These are phyloP conservation scores for Urocitellus parryii DNA, from an alignment of 2,113 vertebrate genomes.

Conservation along the genomic window DNA sequence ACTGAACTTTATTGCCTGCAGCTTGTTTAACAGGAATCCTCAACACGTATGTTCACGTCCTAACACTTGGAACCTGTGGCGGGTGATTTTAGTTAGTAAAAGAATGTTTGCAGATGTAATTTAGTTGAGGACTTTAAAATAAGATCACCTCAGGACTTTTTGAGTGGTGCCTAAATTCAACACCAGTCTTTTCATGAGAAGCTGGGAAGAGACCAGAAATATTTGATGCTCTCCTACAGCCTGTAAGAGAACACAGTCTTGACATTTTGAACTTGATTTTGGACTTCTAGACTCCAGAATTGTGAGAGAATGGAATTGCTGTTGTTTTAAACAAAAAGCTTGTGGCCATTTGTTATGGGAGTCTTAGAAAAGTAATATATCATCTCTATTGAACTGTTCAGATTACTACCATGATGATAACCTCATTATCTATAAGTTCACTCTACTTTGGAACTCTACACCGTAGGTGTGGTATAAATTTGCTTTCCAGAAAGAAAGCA, in stretches of 20 bases:
- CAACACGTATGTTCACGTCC: background rate
- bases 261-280: background rate
- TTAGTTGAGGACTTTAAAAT: slow-evolving; percentile 2
- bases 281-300: background rate
- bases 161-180: background rate
- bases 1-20: background rate
- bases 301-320: background rate
- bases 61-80: background rate
- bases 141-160: background rate
- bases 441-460: background rate
- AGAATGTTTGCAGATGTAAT: background rate
- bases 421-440: background rate
- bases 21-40: background rate
- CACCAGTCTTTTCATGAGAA: background rate
- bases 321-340: background rate
- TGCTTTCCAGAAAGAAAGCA: background rate
- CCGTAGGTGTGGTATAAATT: background rate
- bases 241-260: background rate
- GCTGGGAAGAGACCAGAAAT: background rate
- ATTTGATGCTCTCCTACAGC: background rate
- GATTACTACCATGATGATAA: background rate
- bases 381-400: background rate
- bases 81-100: background rate
- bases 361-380: background rate
- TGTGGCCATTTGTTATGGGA: background rate